Evolutionary conservation across 2,797 vertebrate genomes (phyloP).

Genomic region (Simalia tracyae): DNA sequence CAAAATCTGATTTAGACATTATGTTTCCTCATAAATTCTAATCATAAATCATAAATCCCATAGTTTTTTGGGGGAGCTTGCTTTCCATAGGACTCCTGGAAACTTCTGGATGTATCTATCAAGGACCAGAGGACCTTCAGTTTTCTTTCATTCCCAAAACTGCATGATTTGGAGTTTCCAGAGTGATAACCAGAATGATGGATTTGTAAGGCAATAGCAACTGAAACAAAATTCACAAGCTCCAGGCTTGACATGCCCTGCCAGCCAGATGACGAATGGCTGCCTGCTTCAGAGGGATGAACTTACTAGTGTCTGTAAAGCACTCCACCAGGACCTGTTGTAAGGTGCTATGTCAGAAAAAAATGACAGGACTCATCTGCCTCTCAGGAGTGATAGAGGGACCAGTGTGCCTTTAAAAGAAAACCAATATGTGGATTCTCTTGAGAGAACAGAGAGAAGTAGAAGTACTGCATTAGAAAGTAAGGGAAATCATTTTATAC

Average conservation of each 20-base stretch:
- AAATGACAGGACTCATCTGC: slow-evolving; percentile 30
- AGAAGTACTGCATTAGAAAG: background rate
- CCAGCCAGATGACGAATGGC: background rate
- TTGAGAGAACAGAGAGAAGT: slow-evolving; percentile 40
- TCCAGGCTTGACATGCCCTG: background rate
- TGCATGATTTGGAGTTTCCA: background rate
- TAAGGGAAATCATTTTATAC: background rate
- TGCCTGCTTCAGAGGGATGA: background rate
- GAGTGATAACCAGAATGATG: background rate
- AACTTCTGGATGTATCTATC: background rate
- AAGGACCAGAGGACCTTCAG: background rate
- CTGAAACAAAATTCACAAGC: background rate
- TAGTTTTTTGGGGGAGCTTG: background rate
- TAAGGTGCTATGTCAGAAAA: background rate
- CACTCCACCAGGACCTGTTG: background rate
- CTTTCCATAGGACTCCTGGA: background rate
- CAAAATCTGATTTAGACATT: background rate
- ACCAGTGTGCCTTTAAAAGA: slow-evolving; percentile 52
- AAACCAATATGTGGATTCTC: slow-evolving; percentile 60
- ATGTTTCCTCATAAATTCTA: background rate
- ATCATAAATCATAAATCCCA: background rate
- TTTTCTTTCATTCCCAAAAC: background rate
- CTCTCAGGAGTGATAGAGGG: slow-evolving; percentile 38
- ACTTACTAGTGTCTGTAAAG: background rate
- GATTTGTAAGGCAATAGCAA: background rate